Conservation (phyloP, 2,797 vertebrate species). For the Fistularia tabacaria region DNA sequence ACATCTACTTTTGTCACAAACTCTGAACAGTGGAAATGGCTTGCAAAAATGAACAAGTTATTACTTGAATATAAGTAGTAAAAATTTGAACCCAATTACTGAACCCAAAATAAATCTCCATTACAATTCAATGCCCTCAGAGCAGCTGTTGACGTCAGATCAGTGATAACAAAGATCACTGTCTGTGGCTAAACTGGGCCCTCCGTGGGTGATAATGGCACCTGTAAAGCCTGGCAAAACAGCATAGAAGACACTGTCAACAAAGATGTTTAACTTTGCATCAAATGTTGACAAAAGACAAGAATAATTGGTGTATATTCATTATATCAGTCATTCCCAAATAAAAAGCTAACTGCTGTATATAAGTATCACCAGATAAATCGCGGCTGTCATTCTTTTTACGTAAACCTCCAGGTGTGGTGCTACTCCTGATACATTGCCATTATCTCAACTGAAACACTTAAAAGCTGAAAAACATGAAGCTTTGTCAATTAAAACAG, state of each 20-base stretch:
- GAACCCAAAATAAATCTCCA: conserved; percentile 13
- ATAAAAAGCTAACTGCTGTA: conserved; percentile 37
- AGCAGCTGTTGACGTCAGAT: conserved; percentile 45
- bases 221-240: conserved; percentile 39
- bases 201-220: conserved; percentile 40
- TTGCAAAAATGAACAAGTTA: too few relatives aligned
- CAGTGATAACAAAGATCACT: conserved; percentile 33
- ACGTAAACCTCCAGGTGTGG: conserved; percentile 41
- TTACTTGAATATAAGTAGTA: too few relatives aligned
- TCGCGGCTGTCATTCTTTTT: conserved; percentile 49
- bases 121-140: conserved; percentile 8
- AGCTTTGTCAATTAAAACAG: conserved; percentile 11
- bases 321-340: conserved; percentile 40
- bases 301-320: conserved; percentile 47
- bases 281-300: conserved; percentile 48
- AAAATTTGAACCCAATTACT: too few relatives aligned
- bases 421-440: conserved; percentile 14
- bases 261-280: conserved; percentile 60
- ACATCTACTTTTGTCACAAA: too few relatives aligned
- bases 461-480: conserved; percentile 27
- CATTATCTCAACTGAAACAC: conserved; percentile 24
- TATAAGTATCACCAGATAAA: conserved; percentile 47
- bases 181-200: conserved; percentile 47
- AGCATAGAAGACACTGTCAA: conserved; percentile 30
- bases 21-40: too few relatives aligned